These are phyloP conservation scores for Liparis tanakae DNA, from an alignment of 2,797 vertebrate species.

Conservation along the genomic window DNA sequence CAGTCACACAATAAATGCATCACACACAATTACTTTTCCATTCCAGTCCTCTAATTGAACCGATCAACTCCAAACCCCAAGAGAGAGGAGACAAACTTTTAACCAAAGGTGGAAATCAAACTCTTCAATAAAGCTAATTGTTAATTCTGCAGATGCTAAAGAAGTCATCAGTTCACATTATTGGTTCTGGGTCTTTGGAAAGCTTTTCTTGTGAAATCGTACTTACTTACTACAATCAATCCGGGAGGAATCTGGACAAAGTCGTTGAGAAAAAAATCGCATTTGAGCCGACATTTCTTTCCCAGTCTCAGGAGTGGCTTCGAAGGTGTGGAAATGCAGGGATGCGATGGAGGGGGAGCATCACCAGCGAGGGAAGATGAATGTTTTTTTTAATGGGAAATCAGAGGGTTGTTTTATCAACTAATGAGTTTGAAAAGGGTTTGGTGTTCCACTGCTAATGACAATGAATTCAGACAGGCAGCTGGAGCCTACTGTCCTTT, in stretches of 20 bases:
- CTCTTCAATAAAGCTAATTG: conserved; percentile 26
- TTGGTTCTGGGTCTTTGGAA: conserved; percentile 12
- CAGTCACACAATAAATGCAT: conserved; percentile 44
- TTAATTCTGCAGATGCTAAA: conserved; percentile 43
- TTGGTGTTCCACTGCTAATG: conserved; percentile 77
- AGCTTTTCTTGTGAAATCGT: conserved; percentile 12
- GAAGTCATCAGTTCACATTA: conserved; percentile 35
- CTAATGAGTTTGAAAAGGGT: conserved; percentile 82
- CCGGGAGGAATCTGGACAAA: conserved; percentile 34
- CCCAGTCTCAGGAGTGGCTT: conserved; percentile 37
- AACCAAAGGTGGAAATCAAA: conserved; percentile 46
- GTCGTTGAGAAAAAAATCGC: conserved; percentile 40
- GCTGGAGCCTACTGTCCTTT: conserved; percentile 68
- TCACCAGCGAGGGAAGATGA: conserved; percentile 58
- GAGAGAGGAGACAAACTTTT: conserved; percentile 27
- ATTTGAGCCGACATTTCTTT: conserved; percentile 53
- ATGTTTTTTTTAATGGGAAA: conserved; percentile 80
- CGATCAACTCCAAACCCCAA: conserved; percentile 51
- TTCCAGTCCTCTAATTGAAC: conserved; percentile 55
- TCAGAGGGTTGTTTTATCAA: conserved; percentile 83
- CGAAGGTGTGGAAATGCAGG: conserved; percentile 54
- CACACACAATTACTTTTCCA: conserved; percentile 57
- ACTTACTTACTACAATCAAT: conserved; percentile 19
- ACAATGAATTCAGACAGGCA: conserved; percentile 77
- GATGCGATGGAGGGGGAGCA: conserved; percentile 33